Evolutionary conservation across 2,113 vertebrate genomes (phyloP), one percentile per base, ranked within the genome.

Genomic region (Tachuris rubrigastra): DNA sequence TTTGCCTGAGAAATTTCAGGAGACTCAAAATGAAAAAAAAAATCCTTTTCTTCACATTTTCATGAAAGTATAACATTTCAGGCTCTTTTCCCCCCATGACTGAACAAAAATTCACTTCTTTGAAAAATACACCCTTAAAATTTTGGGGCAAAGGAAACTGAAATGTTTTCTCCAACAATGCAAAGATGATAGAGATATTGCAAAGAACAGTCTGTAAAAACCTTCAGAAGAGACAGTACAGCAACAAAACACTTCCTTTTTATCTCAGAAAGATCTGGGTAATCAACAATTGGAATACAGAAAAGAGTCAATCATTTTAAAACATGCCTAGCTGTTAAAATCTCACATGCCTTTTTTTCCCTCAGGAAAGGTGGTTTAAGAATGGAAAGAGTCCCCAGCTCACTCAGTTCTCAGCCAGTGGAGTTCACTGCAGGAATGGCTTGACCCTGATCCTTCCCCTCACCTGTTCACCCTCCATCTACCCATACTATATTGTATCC

Each of bases 1-100:
- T 65, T 84, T 93, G 75, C 35, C 47, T 42, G 31, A 96, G 68
- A 96, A 91, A 93, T 78, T 94, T 92, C 79, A 93, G 30, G 21
- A 59, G 50, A 87, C 81, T 50, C 27, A 86, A 90, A 94, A 86
- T 37, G 4, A 10, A 53, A 83, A 59, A 49, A 42, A 49, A 44
- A 67, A 13, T 2, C 9, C 5, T 89, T 52, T 77, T 78, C 31
- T 69, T 76, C 49, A 67, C 13, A 52, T 77, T 93, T 94, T 94
- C 56, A 65, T 62, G 21, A 28, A 95, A 95, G 33, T 47, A 14
- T 47, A 68, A 80, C 19, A 80, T 82, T 73, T 73, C n/a, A 83
- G 42, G 23, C 22, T 94, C 35, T 86, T 92, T 90, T 50, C 1
- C 23, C 14, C 6, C 30, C 53, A 41, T 4, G 33, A 82, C n/a